phyloP scores from a whole-genome alignment of 2,888 invertebrate species.

The Erpobdella octoculata region DNA sequence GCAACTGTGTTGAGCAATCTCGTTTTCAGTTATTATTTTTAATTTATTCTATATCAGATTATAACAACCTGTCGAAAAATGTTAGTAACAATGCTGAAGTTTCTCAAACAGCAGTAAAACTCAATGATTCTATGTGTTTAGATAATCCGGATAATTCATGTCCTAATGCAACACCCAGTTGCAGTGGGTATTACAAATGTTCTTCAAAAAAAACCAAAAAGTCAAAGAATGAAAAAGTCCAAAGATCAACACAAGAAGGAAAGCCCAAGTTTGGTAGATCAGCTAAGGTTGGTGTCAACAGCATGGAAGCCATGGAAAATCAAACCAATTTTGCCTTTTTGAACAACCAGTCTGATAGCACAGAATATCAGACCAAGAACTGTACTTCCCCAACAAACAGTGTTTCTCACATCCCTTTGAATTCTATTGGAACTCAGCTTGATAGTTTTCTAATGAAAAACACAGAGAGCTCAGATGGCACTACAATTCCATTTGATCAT shows the following conservation, averaged over 20 bases:
- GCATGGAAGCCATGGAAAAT: neutral
- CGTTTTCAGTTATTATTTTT: too few relatives aligned
- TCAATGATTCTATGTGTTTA: too few relatives aligned
- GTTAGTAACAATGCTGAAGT: too few relatives aligned
- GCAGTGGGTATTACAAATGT: neutral
- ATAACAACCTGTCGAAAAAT: too few relatives aligned
- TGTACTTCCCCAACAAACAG: neutral
- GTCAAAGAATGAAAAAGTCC: neutral
- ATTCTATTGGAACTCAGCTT: neutral
- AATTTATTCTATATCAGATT: too few relatives aligned
- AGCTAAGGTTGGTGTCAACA: slow-evolving; percentile 5
- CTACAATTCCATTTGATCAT: too few relatives aligned
- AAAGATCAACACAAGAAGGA: neutral
- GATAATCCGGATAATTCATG: too few relatives aligned
- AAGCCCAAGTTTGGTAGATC: neutral
- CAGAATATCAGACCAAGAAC: neutral
- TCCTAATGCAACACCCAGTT: neutral
- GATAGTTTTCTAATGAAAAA: neutral
- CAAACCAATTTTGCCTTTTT: neutral
- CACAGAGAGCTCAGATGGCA: neutral
- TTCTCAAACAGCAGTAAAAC: too few relatives aligned
- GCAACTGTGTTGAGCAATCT: neutral
- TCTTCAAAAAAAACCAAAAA: neutral
- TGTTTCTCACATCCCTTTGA: neutral
- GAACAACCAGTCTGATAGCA: neutral